Conservation (phyloP, 2,888 invertebrate genomes). For the Tetranychus piercei region DNA sequence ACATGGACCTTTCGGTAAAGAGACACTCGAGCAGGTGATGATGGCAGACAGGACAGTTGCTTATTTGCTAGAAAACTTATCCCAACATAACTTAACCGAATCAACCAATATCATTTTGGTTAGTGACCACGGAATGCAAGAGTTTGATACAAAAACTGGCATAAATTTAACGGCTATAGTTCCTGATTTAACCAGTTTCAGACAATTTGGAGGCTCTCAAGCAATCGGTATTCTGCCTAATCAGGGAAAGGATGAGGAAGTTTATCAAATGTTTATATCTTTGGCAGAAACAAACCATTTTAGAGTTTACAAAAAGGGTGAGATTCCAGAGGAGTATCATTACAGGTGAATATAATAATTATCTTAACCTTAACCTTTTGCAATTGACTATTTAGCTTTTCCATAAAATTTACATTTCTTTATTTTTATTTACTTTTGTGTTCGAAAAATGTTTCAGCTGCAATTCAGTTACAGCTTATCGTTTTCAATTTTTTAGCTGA, state of each 20-base stretch:
- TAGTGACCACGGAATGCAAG: conserved; percentile 49
- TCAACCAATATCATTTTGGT: conserved; percentile 13
- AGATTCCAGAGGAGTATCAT: conserved; percentile 31
- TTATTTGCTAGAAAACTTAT: conserved; percentile 40
- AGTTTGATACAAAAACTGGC: conserved; percentile 39
- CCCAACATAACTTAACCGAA: conserved; percentile 35
- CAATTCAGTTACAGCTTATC: no score
- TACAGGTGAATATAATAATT: conserved; percentile 24
- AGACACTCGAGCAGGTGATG: conserved; percentile 28
- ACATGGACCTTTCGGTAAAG: conserved; percentile 40
- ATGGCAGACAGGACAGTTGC: conserved; percentile 39
- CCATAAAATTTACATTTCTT: no score
- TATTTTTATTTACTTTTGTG: no score
- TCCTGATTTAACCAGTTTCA: conserved; percentile 35
- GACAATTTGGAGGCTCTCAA: conserved; percentile 40
- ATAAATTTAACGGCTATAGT: conserved; percentile 42
- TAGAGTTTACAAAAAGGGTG: conserved; percentile 30
- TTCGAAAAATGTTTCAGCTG: no score
- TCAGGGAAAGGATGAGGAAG: background rate
- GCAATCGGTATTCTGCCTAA: conserved; percentile 44
- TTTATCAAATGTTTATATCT: background rate
- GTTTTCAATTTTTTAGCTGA: background rate
- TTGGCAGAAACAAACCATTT: conserved; percentile 23
- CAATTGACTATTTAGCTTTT: no score
- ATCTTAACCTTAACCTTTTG: no score